These are phyloP conservation scores for Coelinius sp. DNA, from an alignment of 2,888 invertebrate species.

Conservation along the genomic window DNA sequence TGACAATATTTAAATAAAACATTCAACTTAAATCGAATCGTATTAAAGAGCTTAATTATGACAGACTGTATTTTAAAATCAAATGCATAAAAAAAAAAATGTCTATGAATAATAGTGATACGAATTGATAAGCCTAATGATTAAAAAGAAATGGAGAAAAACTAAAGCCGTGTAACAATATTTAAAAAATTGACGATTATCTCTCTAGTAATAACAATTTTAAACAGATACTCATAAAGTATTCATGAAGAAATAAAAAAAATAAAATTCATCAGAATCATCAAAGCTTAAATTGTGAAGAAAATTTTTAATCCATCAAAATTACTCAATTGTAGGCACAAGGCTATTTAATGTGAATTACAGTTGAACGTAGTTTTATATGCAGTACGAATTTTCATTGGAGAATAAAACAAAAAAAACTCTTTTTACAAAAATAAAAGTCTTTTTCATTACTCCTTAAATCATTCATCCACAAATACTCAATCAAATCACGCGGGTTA, in stretches of 20 bases:
- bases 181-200: constrained; percentile 54
- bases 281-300: constrained; percentile 26
- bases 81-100: constrained; percentile 50
- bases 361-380: constrained; percentile 60
- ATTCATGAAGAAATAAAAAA: constrained; percentile 50
- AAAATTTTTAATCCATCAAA: neutral
- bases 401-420: constrained; percentile 61
- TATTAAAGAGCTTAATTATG: constrained; percentile 62
- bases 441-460: too few species aligned
- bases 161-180: constrained; percentile 56
- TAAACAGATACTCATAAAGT: constrained; percentile 54
- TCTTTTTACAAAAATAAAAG: constrained; percentile 58
- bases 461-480: too few species aligned
- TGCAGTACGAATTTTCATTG: constrained; percentile 61
- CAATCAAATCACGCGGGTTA: too few species aligned
- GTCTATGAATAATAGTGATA: constrained; percentile 52
- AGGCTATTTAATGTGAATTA: neutral
- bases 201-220: constrained; percentile 41
- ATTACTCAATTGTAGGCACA: neutral
- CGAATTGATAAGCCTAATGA: constrained; percentile 48
- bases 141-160: constrained; percentile 47
- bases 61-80: constrained; percentile 64
- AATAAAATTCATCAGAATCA: neutral
- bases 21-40: constrained; percentile 40
- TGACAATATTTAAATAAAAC: constrained; percentile 60